Base-by-base conservation (phyloP, 2,888 invertebrate genomes). In the Dascillus cervinus region DNA sequence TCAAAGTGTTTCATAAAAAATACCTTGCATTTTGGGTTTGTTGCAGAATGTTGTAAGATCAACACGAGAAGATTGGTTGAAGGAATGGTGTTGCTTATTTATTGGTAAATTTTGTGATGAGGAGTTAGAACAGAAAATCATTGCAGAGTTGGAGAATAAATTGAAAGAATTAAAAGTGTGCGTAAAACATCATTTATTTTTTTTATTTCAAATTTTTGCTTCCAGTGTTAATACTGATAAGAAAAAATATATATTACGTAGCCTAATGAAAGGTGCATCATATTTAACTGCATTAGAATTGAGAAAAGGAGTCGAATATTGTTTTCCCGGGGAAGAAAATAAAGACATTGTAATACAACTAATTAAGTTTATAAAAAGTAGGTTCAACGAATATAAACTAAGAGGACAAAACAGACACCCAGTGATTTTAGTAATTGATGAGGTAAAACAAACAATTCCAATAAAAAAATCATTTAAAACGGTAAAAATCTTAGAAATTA, bases 361-460 rank as follows among this genome's bases (percentile, higher is more conserved):
- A n/a, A 64, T 59, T 2, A 56, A 48, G 12, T 49, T 52, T 20
- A 56, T 72, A 1, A 68, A 61, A 33, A 64, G 65, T 22, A 49
- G 55, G 13, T 64, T 63, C 2, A 63, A 66, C 23, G 66, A 67
- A 60, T 47, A 56, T 1, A 46, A 35, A 0, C 47, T 74, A 39
- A 65, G 62, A 49, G 59, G 60, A 26, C 67, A 70, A 1, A 70
- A 66, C 37, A 62, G 77, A 26, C 68, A 75, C 60, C 76, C 79
- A 1, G 68, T 81, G 25, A 68, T 82, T 47, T 59, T 82, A 38
- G 74, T 82, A 44, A 61, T 82, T n/a, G 81, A 82, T 61, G 80
- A 81, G 63, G 81, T 80, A 60, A 46, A n/a, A 36, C 43, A 24
- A 22, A 21, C 30, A 13, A 13, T 13, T 26, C 9, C 17, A 17